Evolutionary conservation across 2,113 vertebrate genomes (phyloP).

Genomic region (Odocoileus hemionus): DNA sequence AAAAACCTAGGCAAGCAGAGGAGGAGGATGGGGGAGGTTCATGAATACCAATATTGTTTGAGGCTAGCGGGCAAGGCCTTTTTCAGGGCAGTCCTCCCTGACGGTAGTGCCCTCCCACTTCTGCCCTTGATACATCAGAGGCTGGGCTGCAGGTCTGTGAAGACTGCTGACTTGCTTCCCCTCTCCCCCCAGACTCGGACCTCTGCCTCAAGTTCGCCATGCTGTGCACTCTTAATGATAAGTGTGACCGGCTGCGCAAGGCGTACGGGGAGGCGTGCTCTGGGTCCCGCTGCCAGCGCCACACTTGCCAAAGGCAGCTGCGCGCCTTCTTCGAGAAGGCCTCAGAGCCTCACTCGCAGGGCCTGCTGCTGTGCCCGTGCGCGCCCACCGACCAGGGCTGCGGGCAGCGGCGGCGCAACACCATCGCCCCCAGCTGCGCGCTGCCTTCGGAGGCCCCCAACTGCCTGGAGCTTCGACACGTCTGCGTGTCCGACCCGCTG

Average conservation of each 20-base stretch:
- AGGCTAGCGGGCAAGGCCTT: background rate
- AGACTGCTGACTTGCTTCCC: constrained; percentile 6
- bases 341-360: constrained; percentile 87
- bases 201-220: constrained; percentile 92
- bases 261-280: constrained; percentile 92
- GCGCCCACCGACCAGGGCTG: constrained; percentile 84
- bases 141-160: background rate
- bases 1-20: background rate
- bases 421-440: constrained; percentile 94
- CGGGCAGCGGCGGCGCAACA: constrained; percentile 92
- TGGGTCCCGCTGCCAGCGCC: constrained; percentile 85
- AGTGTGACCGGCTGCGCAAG: constrained; percentile 91
- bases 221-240: constrained; percentile 89
- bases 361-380: constrained; percentile 95
- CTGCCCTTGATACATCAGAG: background rate
- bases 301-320: constrained; percentile 89
- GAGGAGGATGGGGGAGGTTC: background rate
- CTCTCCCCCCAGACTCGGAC: constrained; percentile 77
- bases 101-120: background rate
- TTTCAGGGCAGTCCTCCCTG: background rate
- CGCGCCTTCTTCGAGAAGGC: constrained; percentile 93
- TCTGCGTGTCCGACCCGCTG: constrained; percentile 87
- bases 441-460: constrained; percentile 87
- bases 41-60: background rate
- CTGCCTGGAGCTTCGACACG: constrained; percentile 88